Conservation (phyloP, 2,797 vertebrate species). For the Pseudotriccus pelzelni region DNA sequence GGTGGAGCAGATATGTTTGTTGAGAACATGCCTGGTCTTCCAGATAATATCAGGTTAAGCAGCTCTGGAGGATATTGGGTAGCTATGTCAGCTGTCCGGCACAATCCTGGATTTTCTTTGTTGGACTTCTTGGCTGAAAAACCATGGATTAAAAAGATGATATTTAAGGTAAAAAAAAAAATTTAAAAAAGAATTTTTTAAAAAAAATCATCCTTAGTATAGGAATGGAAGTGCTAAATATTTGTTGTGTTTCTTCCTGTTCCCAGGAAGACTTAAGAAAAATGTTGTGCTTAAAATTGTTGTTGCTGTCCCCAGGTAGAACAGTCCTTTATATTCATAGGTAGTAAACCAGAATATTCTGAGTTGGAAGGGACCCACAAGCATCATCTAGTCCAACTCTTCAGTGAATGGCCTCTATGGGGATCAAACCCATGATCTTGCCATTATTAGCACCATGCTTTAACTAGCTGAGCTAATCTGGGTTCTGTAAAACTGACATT, state of each 20-base stretch:
- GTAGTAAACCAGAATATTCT: neutral
- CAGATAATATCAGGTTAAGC: conserved; percentile 92
- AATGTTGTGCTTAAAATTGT: neutral
- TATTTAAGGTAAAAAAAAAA: conserved; percentile 88
- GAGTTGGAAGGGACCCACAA: neutral
- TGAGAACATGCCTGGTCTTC: conserved; percentile 95
- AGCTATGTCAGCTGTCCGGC: conserved; percentile 84
- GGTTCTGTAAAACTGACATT: neutral
- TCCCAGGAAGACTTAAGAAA: neutral
- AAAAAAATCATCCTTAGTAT: neutral
- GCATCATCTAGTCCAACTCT: neutral
- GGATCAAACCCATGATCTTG: neutral
- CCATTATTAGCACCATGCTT: neutral
- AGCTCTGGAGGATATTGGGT: conserved; percentile 96
- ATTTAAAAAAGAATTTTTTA: fast-evolving
- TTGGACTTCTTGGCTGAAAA: conserved; percentile 93
- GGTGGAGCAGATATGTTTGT: conserved; percentile 94
- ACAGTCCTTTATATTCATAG: neutral
- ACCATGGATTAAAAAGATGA: conserved; percentile 91
- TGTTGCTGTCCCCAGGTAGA: neutral
- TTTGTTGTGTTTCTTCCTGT: neutral
- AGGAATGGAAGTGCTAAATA: neutral
- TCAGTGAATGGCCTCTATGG: neutral
- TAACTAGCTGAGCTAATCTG: neutral
- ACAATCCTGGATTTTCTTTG: conserved; percentile 94